These are phyloP conservation scores for Phaethornis superciliosus DNA, from an alignment of 2,113 vertebrate species.

Conservation along the genomic window DNA sequence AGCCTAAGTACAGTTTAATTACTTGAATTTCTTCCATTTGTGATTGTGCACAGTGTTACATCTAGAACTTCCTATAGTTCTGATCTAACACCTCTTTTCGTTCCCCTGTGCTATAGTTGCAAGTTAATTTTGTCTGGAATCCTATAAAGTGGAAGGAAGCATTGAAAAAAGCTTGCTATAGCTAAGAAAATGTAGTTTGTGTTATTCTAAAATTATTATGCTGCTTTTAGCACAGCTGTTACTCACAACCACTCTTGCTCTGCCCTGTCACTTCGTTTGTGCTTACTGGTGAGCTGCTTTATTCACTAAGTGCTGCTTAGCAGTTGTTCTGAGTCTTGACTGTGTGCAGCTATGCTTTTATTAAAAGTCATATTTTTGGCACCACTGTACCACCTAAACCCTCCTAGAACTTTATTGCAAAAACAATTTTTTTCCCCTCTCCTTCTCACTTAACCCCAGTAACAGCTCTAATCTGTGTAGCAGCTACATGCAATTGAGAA, in stretches of 20 bases:
- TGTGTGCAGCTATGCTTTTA: conserved; percentile 28
- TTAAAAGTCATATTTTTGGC: conserved; percentile 15
- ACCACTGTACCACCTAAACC: background rate
- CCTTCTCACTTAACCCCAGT: background rate
- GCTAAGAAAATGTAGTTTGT: background rate
- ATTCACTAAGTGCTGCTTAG: background rate
- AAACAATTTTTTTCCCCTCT: background rate
- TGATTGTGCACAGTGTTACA: background rate
- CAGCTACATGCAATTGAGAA: background rate
- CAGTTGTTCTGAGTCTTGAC: background rate
- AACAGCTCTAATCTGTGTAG: background rate
- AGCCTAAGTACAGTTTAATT: background rate
- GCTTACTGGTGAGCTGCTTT: background rate
- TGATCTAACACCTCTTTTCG: background rate
- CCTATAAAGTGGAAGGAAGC: background rate
- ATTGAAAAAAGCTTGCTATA: background rate
- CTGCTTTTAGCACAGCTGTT: background rate
- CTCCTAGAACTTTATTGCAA: background rate
- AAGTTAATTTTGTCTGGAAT: background rate
- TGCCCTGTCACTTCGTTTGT: background rate
- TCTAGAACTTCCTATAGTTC: background rate
- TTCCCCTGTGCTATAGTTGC: background rate
- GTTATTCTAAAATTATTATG: background rate
- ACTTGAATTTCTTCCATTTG: background rate
- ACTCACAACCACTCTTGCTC: background rate